Evolutionary conservation across 1,140 invertebrate species (phyloP).

Genomic region (Solen grandis): DNA sequence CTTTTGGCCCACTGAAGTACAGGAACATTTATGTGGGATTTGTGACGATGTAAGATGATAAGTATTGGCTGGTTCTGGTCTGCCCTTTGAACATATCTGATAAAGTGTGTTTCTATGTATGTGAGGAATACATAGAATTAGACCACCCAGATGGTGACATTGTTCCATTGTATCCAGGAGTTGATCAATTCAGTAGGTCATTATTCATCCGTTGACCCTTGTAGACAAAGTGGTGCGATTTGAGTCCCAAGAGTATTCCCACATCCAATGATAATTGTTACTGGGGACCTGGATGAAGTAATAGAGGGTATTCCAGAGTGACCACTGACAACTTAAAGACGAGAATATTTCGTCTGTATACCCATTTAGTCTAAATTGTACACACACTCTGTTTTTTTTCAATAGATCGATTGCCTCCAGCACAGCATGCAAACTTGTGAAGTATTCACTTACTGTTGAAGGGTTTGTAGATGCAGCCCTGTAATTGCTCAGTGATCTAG

Average conservation of each 20-base stretch:
- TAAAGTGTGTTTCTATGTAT: constrained; percentile 29
- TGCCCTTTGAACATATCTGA: constrained; percentile 28
- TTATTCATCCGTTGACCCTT: constrained; percentile 25
- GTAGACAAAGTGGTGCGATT: constrained; percentile 40
- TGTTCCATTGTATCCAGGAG: constrained; percentile 1
- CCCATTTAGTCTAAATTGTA: constrained; percentile 45
- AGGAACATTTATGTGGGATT: constrained; percentile 27
- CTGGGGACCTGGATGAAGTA: constrained; percentile 5
- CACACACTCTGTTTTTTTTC: constrained; percentile 29
- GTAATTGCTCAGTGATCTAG: constrained; percentile 20
- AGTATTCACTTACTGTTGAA: constrained; percentile 15
- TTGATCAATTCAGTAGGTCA: constrained; percentile 18
- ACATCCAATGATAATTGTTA: constrained; percentile 26
- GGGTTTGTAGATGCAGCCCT: constrained; percentile 14
- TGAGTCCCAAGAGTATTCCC: constrained; percentile 40
- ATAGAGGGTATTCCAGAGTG: neutral
- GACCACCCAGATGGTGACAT: constrained; percentile 30
- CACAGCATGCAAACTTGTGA: neutral
- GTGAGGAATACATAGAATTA: constrained; percentile 25
- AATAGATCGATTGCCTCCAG: no score
- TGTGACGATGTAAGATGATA: constrained; percentile 38
- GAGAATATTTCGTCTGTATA: no score
- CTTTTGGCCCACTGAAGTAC: constrained; percentile 29
- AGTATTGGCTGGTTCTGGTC: constrained; percentile 26
- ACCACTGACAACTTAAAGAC: neutral